Conservation (phyloP, 37 sponge, comb jelly and placozoan species). For the Bolinopsis microptera region DNA sequence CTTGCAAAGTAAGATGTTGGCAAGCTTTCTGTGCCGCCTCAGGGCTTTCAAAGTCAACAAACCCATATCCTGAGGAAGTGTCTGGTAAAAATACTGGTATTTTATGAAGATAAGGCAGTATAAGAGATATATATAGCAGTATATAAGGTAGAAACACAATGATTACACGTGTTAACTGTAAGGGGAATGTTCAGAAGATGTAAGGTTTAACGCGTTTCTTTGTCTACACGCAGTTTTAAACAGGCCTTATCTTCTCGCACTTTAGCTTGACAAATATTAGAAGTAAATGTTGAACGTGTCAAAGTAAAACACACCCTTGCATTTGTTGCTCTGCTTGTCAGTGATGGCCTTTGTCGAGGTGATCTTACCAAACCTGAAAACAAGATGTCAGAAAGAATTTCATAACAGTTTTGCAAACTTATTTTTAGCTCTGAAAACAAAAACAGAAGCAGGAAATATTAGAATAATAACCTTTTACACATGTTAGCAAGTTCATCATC, state of each 20-base stretch:
- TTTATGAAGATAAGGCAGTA: no score
- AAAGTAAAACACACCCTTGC: conserved; percentile 79
- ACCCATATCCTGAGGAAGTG: conserved; percentile 91
- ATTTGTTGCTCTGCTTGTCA: conserved; percentile 85
- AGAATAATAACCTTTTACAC: conserved; percentile 83
- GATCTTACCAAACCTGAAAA: conserved; percentile 89
- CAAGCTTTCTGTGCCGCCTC: conserved; percentile 84
- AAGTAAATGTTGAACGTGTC: background rate
- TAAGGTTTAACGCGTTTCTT: no score
- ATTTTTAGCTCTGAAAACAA: no score
- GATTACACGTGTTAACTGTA: background rate
- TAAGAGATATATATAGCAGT: no score
- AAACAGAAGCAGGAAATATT: no score
- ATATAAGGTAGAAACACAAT: background rate
- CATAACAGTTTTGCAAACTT: background rate
- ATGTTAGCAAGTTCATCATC: conserved; percentile 86
- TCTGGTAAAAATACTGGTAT: no score
- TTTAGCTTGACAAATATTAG: background rate
- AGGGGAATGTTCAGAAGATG: no score
- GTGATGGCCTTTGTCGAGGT: conserved; percentile 92
- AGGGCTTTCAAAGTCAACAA: conserved; percentile 92
- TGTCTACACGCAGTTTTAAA: conserved; percentile 8
- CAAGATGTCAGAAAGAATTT: background rate
- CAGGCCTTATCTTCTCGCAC: background rate
- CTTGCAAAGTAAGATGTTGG: conserved; percentile 69